Evolutionary conservation across 2,113 vertebrate species (phyloP), one percentile per base, ranked within the genome.

Genomic region (Rhea americana): DNA sequence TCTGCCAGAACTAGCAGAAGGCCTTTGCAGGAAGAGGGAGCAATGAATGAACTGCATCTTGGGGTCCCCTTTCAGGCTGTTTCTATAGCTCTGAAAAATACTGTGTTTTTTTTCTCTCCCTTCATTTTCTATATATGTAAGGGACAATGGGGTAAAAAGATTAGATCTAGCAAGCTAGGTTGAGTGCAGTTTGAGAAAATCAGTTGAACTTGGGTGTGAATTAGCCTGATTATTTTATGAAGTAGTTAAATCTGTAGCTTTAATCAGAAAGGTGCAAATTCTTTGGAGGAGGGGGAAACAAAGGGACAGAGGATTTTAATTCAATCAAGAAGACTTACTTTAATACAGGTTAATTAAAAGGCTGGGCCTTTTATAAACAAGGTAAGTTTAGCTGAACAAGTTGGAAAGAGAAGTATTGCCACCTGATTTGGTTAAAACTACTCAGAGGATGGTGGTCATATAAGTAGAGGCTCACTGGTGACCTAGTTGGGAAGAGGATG

Each of bases 221-320:
- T 77, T 90, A 71, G 35, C 45, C 21, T 91, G 24, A 59, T 79
- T 82, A 20, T 82, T 93, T 82, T 51, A 43, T 84, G 9, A 72
- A 91, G 43, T 67, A 89, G 80, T 90, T 78, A 74, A 62, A 51
- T 79, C 20, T 51, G 30, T 51, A 75, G 59, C 79, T 85, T 90
- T 74, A 83, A 88, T 93, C 90, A 86, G 47, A 65, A 86, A 59
- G 41, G 25, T 85, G 67, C 39, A 73, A 83, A 82, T 75, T 87
- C 79, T 85, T 82, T 94, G 82, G 91, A 71, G 83, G 70, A 85
- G 63, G 39, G 12, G 75, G 50, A 90, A 89, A 35, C 20, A 86
- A 68, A 79, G 74, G 55, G 59, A 19, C 2, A 6, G 67, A 53
- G 32, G n/a, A 43, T 76, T 91, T 51, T 88, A 89, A 92, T 51